A percentile compares a stretch with the other conserved stretches of the same genome.
Conservation (phyloP, 2,888 invertebrate species). For the Synanthedon myopaeformis region DNA sequence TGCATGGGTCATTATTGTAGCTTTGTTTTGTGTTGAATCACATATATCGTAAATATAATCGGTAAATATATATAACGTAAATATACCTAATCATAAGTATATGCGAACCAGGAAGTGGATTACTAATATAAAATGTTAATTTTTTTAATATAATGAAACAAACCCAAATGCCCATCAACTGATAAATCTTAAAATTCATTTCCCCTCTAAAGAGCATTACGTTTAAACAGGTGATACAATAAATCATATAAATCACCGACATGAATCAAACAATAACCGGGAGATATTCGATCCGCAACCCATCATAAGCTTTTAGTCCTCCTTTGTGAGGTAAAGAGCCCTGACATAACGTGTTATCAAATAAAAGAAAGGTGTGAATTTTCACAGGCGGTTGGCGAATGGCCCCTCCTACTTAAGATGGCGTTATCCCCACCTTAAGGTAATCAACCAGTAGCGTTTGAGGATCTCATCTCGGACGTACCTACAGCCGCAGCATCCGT, state of each 20-base stretch:
- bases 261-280: slow-evolving; percentile 60
- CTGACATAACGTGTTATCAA: slow-evolving; percentile 68
- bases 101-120: too few species aligned
- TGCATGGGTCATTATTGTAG: too few species aligned
- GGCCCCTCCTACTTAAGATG: slow-evolving; percentile 64
- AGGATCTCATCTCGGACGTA: slow-evolving; percentile 43
- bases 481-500: slow-evolving; percentile 46
- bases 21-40: too few species aligned
- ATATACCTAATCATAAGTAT: too few species aligned
- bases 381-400: slow-evolving; percentile 50
- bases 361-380: slow-evolving; percentile 71
- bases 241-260: slow-evolving; percentile 55
- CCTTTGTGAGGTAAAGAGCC: slow-evolving; percentile 63
- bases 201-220: background rate
- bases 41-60: too few species aligned
- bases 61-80: too few species aligned
- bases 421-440: slow-evolving; percentile 51
- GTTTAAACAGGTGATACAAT: slow-evolving; percentile 16
- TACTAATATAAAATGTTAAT: too few species aligned
- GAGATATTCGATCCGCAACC: slow-evolving; percentile 53
- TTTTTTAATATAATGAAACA: background rate
- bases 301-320: slow-evolving; percentile 66
- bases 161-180: background rate
- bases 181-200: background rate
- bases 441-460: slow-evolving; percentile 50